Evolutionary conservation across 2,888 invertebrate species (phyloP).

Genomic region (Hedychridium roseum): DNA sequence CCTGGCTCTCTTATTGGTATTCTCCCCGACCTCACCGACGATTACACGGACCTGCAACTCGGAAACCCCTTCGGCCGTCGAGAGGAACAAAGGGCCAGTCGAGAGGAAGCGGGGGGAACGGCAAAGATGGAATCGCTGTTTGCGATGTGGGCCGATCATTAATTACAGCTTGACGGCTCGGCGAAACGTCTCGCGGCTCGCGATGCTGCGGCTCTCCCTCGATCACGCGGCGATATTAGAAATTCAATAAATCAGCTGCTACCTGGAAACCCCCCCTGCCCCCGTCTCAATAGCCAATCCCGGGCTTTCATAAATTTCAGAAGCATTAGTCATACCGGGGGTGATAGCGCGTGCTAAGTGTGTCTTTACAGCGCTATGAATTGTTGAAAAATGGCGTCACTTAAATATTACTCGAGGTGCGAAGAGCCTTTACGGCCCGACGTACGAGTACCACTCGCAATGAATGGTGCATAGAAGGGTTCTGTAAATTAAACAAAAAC

Average conservation of each 20-base stretch:
- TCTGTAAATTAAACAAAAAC: too few relatives aligned
- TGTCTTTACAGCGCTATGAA: too few relatives aligned
- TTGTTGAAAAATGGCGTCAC: too few relatives aligned
- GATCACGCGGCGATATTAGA: constrained; percentile 16
- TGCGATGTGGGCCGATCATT: constrained; percentile 32
- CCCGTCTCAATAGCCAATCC: too few relatives aligned
- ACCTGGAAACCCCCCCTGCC: neutral
- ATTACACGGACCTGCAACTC: constrained; percentile 42
- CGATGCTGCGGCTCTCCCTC: constrained; percentile 2
- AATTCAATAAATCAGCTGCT: constrained; percentile 19
- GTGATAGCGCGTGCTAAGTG: too few relatives aligned
- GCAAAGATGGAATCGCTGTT: constrained; percentile 23
- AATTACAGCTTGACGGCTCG: constrained; percentile 34
- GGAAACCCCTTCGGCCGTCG: constrained; percentile 25
- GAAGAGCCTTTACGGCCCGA: too few relatives aligned
- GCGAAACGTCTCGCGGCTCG: neutral
- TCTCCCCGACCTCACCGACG: constrained; percentile 41
- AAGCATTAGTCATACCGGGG: too few relatives aligned
- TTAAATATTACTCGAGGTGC: too few relatives aligned
- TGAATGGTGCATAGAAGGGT: too few relatives aligned
- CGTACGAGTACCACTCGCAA: too few relatives aligned
- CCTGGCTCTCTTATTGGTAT: constrained; percentile 39
- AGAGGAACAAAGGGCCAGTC: neutral
- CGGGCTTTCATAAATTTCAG: too few relatives aligned
- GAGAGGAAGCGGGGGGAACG: constrained; percentile 14